Conservation (phyloP, 1,140 invertebrate genomes). For the Littorina saxatilis region DNA sequence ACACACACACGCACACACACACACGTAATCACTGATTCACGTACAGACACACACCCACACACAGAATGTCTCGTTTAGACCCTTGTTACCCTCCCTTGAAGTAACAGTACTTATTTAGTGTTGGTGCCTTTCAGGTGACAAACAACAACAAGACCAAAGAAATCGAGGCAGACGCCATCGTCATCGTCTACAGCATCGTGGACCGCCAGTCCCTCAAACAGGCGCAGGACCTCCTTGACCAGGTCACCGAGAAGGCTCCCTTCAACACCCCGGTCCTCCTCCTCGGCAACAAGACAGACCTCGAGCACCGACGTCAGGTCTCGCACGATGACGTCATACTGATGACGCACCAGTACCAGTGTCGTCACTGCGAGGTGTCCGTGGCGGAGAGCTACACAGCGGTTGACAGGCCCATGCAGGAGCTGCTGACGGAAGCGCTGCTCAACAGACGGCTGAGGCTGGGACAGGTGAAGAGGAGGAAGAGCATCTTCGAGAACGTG, state of each 20-base stretch:
- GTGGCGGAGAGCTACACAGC: slow-evolving; percentile 88
- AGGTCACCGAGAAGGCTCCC: slow-evolving; percentile 23
- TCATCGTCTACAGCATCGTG: slow-evolving; percentile 45
- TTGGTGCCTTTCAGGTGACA: too few relatives aligned
- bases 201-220: slow-evolving; percentile 30
- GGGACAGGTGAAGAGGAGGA: slow-evolving; percentile 82
- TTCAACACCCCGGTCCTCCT: slow-evolving; percentile 79
- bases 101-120: too few relatives aligned
- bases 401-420: slow-evolving; percentile 86
- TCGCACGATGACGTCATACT: slow-evolving; percentile 87
- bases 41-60: too few relatives aligned
- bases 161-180: slow-evolving; percentile 36
- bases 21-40: too few relatives aligned
- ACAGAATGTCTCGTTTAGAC: too few relatives aligned
- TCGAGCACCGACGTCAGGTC: slow-evolving; percentile 86
- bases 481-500: slow-evolving; percentile 86
- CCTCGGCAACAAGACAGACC: slow-evolving; percentile 87
- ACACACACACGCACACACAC: too few relatives aligned
- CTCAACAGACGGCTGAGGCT: slow-evolving; percentile 81
- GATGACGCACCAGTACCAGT: slow-evolving; percentile 84
- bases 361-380: slow-evolving; percentile 90
- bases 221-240: neutral
- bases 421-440: slow-evolving; percentile 81
- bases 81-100: too few relatives aligned
- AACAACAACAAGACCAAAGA: neutral